These are phyloP conservation scores for Oscheius sp. DNA, from an alignment of 2,888 invertebrate genomes.

Conservation along the genomic window DNA sequence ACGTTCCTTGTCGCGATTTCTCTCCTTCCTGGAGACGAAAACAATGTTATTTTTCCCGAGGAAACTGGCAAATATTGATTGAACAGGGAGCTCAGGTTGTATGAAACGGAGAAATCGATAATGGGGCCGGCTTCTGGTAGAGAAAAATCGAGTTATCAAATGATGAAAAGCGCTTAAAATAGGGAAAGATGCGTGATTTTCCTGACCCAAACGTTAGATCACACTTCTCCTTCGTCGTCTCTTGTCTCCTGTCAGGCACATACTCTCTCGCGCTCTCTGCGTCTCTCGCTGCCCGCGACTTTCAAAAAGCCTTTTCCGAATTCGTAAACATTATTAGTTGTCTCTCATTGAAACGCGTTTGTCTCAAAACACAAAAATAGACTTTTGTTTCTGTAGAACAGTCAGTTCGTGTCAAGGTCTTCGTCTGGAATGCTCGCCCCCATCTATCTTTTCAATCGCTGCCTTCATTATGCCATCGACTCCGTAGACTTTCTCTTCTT, in stretches of 20 bases:
- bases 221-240: conserved; percentile 23
- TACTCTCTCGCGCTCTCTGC: not conserved
- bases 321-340: conserved; percentile 1
- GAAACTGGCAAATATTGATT: not conserved
- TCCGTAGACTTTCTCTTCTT: not conserved
- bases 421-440: conserved; percentile 4
- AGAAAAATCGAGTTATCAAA: not conserved
- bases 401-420: too few relatives aligned
- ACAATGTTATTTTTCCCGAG: not conserved
- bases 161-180: not conserved
- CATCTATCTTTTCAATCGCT: not conserved
- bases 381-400: too few relatives aligned
- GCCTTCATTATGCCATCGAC: not conserved
- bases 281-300: conserved; percentile 13
- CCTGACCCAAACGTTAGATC: conserved; percentile 30
- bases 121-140: not conserved
- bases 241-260: not conserved
- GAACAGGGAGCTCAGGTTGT: not conserved
- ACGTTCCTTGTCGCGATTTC: conserved; percentile 51
- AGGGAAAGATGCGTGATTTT: conserved; percentile 26
- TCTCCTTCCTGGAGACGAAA: conserved; percentile 59
- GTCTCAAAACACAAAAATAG: too few relatives aligned
- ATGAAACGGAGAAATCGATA: conserved; percentile 3
- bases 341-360: too few relatives aligned
- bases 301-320: conserved; percentile 25